These are phyloP conservation scores for Petroica traversi DNA, from an alignment of 2,113 vertebrate species.

Conservation along the genomic window DNA sequence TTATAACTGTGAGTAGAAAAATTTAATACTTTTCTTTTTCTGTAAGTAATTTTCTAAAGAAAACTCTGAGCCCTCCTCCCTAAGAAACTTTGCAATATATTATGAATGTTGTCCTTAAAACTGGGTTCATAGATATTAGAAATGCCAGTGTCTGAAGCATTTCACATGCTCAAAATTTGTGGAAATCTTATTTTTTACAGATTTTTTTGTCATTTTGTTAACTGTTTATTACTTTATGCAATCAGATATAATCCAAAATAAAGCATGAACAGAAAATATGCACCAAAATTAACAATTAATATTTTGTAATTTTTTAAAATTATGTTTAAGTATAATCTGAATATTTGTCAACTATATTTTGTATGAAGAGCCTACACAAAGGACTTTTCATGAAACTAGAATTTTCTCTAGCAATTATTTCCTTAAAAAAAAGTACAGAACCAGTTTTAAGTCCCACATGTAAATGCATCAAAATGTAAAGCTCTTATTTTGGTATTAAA, in stretches of 20 bases:
- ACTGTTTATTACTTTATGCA: not conserved
- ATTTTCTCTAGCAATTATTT: not conserved
- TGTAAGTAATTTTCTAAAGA: not conserved
- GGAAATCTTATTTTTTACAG: not conserved
- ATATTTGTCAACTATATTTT: not conserved
- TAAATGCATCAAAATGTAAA: not conserved
- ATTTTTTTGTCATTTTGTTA: not conserved
- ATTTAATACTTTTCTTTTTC: not conserved
- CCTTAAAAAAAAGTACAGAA: not conserved
- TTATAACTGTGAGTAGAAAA: not conserved
- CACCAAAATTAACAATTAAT: not conserved
- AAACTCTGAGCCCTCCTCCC: fast-evolving
- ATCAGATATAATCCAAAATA: not conserved
- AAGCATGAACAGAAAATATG: not conserved
- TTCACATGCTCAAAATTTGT: not conserved
- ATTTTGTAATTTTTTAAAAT: not conserved
- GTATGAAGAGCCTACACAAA: fast-evolving
- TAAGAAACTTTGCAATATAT: not conserved
- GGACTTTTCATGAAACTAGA: not conserved
- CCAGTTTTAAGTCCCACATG: not conserved
- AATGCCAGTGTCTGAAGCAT: not conserved
- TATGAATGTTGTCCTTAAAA: not conserved
- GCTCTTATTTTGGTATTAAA: not conserved
- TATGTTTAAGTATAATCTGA: not conserved
- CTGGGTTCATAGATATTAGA: not conserved